Evolutionary conservation across 1,140 invertebrate genomes (phyloP).

Genomic region (Dreissena rostriformis): DNA sequence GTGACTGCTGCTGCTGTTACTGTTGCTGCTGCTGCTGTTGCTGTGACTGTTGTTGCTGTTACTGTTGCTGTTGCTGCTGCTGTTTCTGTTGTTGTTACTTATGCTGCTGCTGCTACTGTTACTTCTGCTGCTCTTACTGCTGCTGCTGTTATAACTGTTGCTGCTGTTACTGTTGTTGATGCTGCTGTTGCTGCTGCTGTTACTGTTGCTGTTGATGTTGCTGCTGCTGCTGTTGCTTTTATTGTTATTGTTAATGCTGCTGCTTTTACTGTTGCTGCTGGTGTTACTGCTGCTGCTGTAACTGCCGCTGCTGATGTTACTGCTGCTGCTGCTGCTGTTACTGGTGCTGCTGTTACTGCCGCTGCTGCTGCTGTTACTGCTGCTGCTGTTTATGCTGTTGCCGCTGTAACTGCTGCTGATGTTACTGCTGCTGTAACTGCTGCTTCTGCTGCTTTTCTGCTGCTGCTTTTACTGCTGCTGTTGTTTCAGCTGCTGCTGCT

Average conservation of each 20-base stretch:
- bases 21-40: too few species aligned
- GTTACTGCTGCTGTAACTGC: too few species aligned
- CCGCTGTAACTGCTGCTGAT: too few species aligned
- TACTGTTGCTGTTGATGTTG: not conserved
- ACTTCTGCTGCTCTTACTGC: not conserved
- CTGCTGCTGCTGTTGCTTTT: constrained; percentile 1
- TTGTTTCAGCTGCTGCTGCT: too few species aligned
- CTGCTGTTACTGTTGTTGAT: not conserved
- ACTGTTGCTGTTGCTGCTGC: not conserved
- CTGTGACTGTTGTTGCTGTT: not conserved
- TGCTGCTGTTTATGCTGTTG: too few species aligned
- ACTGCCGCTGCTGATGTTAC: not conserved
- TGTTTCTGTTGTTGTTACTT: not conserved
- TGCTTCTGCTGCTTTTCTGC: too few species aligned
- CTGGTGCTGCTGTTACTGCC: too few species aligned
- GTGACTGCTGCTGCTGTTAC: too few species aligned
- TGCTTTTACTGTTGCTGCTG: not conserved
- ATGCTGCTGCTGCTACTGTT: not conserved
- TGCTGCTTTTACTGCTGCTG: too few species aligned
- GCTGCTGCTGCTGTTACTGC: too few species aligned
- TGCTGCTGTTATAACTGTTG: constrained; percentile 3
- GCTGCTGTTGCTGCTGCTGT: constrained; percentile 1
- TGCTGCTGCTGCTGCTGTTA: too few species aligned
- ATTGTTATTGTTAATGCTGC: not conserved
- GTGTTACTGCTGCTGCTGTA: not conserved